phyloP scores from a whole-genome alignment of 2,113 vertebrate genomes.

The Carollia perspicillata region DNA sequence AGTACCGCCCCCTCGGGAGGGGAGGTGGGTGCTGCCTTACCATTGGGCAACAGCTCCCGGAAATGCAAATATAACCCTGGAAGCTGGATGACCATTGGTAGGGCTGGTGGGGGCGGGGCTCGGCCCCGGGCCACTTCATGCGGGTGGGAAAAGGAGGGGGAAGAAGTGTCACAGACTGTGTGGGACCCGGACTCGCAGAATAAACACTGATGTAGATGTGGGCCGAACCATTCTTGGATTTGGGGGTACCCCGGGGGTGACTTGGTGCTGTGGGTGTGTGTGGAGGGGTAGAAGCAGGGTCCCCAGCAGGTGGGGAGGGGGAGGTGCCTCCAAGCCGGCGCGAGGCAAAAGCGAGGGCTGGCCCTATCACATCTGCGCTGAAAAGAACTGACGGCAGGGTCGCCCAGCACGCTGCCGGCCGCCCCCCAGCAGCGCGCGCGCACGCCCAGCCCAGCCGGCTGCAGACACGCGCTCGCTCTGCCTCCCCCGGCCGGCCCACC shows the following conservation, averaged over 20 bases:
- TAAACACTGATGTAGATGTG: slow-evolving; percentile 69
- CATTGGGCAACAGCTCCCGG: slow-evolving; percentile 47
- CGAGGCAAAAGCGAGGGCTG: not conserved
- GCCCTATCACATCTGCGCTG: slow-evolving; percentile 33
- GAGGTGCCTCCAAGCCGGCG: not conserved
- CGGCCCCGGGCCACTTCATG: slow-evolving; percentile 33
- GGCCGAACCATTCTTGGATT: slow-evolving; percentile 68
- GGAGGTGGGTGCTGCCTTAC: not conserved
- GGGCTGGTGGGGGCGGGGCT: not conserved
- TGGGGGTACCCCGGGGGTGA: slow-evolving; percentile 44
- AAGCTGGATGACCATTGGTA: slow-evolving; percentile 32
- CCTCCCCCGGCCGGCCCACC: slow-evolving; percentile 43
- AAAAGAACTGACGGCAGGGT: slow-evolving; percentile 8
- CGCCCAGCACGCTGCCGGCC: not conserved
- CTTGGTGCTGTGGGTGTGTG: slow-evolving; percentile 8
- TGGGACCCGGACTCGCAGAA: slow-evolving; percentile 52
- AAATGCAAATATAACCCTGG: slow-evolving; percentile 63
- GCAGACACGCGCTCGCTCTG: slow-evolving; percentile 50
- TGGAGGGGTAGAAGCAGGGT: slow-evolving; percentile 18
- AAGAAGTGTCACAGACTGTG: not conserved
- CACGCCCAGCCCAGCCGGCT: slow-evolving; percentile 37
- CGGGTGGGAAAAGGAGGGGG: slow-evolving; percentile 1
- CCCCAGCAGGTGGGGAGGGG: slow-evolving; percentile 61
- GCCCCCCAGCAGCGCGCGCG: slow-evolving; percentile 18
- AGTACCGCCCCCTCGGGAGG: slow-evolving; percentile 39